Evolutionary conservation across 2,113 vertebrate genomes (phyloP).

Genomic region (Xiphorhynchus elegans): DNA sequence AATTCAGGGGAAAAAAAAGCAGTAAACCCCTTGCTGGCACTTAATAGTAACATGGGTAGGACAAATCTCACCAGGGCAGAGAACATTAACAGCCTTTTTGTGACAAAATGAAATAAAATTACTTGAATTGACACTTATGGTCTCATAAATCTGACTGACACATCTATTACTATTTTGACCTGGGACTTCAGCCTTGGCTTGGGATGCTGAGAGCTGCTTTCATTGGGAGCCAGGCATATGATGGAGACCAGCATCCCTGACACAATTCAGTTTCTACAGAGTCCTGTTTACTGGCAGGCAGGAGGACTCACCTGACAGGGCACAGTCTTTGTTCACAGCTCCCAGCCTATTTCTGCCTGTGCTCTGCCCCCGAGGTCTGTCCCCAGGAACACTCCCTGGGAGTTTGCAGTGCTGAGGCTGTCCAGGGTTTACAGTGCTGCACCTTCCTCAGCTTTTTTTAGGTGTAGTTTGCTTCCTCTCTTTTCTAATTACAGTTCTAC

Average conservation of each 20-base stretch:
- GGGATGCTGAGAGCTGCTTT: neutral
- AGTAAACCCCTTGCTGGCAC: slow-evolving; percentile 10
- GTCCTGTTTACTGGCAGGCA: neutral
- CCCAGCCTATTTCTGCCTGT: neutral
- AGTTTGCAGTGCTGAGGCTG: neutral
- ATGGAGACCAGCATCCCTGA: neutral
- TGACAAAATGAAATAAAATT: slow-evolving; percentile 29
- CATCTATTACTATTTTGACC: neutral
- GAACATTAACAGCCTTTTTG: neutral
- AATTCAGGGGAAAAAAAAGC: neutral
- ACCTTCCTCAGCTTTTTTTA: neutral
- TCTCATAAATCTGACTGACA: neutral
- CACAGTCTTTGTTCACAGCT: neutral
- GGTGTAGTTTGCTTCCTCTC: neutral
- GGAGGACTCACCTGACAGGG: neutral
- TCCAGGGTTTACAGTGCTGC: neutral
- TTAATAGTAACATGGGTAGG: slow-evolving; percentile 7
- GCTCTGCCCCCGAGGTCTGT: rapidly evolving
- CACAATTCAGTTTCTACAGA: neutral
- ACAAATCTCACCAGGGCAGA: slow-evolving; percentile 23
- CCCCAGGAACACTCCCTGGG: neutral
- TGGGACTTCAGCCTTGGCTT: neutral
- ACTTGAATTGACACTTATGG: neutral
- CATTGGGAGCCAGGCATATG: neutral
- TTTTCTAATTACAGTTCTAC: neutral